Percentiles rank a stretch among this genome's conserved stretches.
These are phyloP conservation scores for Manacus vitellinus DNA, from an alignment of 2,113 vertebrate species.

Conservation along the genomic window DNA sequence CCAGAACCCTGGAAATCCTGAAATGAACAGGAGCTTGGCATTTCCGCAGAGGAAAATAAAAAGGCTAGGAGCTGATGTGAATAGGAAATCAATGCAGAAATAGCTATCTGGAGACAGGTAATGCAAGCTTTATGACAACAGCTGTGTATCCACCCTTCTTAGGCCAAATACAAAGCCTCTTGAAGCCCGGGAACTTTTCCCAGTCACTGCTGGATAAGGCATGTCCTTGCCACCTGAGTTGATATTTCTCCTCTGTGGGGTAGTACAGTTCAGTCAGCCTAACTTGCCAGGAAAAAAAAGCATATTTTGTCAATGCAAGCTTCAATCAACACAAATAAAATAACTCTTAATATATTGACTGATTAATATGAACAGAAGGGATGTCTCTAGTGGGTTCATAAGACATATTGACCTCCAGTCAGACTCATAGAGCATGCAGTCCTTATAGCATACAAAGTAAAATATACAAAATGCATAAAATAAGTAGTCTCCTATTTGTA, in stretches of 20 bases:
- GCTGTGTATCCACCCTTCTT: not conserved
- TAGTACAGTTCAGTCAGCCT: not conserved
- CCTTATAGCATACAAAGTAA: not conserved
- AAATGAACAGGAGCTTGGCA: not conserved
- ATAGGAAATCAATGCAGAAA: not conserved
- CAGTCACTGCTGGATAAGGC: not conserved
- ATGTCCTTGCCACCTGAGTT: not conserved
- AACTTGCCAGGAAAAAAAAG: not conserved
- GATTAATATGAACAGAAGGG: not conserved
- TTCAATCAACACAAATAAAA: not conserved
- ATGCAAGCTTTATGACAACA: not conserved
- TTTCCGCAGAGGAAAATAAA: not conserved
- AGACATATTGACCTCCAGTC: not conserved
- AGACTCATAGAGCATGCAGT: not conserved
- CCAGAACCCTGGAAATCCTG: not conserved
- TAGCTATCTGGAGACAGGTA: not conserved
- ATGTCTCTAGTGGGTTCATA: not conserved
- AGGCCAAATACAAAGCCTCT: not conserved
- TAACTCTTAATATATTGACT: not conserved
- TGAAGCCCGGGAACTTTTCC: not conserved
- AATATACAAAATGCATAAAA: not conserved
- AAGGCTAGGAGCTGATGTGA: not conserved
- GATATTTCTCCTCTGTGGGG: not conserved
- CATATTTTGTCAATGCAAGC: not conserved
- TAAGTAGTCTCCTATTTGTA: slow-evolving; percentile 17